Evolutionary conservation across 2,888 invertebrate genomes (phyloP).

Genomic region (Arrhopalites spinosus): DNA sequence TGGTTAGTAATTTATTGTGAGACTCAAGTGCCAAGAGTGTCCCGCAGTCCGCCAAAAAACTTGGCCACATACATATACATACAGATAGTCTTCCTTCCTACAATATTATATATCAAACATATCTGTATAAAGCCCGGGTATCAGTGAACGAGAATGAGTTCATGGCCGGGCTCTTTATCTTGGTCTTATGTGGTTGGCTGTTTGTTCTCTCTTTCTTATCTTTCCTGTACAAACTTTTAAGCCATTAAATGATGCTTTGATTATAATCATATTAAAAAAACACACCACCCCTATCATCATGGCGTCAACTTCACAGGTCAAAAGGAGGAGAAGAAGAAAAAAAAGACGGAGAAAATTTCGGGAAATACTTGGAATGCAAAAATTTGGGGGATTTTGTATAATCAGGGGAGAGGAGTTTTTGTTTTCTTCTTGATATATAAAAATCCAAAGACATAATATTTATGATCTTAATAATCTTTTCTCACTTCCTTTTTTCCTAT

Average conservation of each 20-base stretch:
- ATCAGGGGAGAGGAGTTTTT: background rate
- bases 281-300: too few species aligned
- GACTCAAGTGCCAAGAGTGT: background rate
- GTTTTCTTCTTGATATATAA: background rate
- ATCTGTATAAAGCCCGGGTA: background rate
- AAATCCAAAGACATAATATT: background rate
- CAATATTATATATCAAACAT: background rate
- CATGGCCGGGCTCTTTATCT: background rate
- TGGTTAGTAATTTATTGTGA: background rate
- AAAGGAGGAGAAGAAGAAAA: too few species aligned
- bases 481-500: background rate
- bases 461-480: background rate
- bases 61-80: background rate
- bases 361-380: too few species aligned
- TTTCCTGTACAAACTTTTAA: too few species aligned
- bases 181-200: too few species aligned
- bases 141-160: too few species aligned
- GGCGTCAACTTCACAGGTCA: too few species aligned
- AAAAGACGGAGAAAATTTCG: too few species aligned
- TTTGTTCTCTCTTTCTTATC: too few species aligned
- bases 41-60: background rate
- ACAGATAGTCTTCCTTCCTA: background rate
- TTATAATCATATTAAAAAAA: too few species aligned
- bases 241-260: too few species aligned
- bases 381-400: background rate